These are phyloP conservation scores for Xestia xanthographa DNA, from an alignment of 2,888 invertebrate genomes.

Conservation along the genomic window DNA sequence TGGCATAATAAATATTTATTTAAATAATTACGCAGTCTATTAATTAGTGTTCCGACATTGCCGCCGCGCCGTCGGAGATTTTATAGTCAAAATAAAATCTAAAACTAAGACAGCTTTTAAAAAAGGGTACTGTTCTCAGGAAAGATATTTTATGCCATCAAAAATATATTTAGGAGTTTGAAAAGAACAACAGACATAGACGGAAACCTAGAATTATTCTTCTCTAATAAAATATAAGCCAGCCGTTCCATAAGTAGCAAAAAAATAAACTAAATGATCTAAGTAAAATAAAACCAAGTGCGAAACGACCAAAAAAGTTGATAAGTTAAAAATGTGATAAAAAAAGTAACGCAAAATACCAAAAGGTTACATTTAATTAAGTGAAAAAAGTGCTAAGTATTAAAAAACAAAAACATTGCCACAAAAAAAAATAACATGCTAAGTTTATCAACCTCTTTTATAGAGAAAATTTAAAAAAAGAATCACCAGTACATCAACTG, in stretches of 20 bases:
- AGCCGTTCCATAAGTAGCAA: no score
- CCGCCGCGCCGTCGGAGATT: background rate
- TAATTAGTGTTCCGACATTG: background rate
- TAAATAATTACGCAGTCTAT: no score
- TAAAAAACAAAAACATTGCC: background rate
- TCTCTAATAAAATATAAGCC: background rate
- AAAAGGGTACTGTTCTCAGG: background rate
- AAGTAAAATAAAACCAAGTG: background rate
- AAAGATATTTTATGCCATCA: background rate
- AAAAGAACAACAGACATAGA: no score
- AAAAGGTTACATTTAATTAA: background rate
- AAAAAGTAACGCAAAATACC: background rate
- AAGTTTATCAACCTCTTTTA: background rate
- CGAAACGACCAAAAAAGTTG: background rate
- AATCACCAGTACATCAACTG: background rate
- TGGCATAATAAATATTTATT: background rate
- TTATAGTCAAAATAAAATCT: background rate
- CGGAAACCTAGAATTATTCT: background rate
- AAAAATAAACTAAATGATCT: no score
- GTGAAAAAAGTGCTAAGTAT: background rate
- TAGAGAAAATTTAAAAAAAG: background rate
- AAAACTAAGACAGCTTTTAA: background rate
- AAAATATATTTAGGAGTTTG: background rate
- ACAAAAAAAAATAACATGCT: conserved; percentile 20
- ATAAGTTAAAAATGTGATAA: background rate